Evolutionary conservation across 2,797 vertebrate genomes (phyloP), one percentile per base, ranked within the genome.

Genomic region (Knipowitschia caucasica): DNA sequence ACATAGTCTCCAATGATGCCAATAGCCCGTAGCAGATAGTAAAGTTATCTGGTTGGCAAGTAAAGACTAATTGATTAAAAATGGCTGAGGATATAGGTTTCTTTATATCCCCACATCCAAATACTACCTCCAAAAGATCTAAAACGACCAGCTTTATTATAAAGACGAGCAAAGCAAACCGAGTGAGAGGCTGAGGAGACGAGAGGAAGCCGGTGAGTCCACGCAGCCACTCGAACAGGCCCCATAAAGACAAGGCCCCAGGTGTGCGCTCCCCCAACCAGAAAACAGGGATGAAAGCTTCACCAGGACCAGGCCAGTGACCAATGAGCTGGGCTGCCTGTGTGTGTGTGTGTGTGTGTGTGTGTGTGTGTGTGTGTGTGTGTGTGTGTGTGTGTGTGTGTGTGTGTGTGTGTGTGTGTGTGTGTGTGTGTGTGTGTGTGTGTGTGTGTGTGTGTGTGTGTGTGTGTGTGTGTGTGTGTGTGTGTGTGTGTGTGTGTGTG

Each of bases 241-340:
- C 57, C 56, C 66, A 77, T 78, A 67, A 82, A 83, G 76, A 83
- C 73, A 25, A 59, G 72, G 72, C 67, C 81, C 77, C 86, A 85
- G 81, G 82, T 88, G 85, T 83, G 80, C 78, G 77, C 67, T 82
- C 66, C 73, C 71, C 76, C 79, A 76, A 74, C 79, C 77, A 78
- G 80, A 78, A 70, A 84, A 86, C 73, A 69, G 69, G 64, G 81
- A 83, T 88, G 75, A 86, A 84, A 82, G 78, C 68, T 68, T 78
- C 60, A 54, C 60, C 72, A 73, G 68, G 59, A 77, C 56, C 71
- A 68, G 42, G 56, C 71, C 74, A 67, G 56, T 54, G 71, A 62
- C 61, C 77, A 71, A 59, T 58, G 64, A 66, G 56, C 56, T 64
- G 27, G 43, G 25, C 38, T 53, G 61, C 3, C 15, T 57, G 29